These are phyloP conservation scores for Gymnogyps californianus DNA, from an alignment of 2,113 vertebrate genomes.

Conservation along the genomic window DNA sequence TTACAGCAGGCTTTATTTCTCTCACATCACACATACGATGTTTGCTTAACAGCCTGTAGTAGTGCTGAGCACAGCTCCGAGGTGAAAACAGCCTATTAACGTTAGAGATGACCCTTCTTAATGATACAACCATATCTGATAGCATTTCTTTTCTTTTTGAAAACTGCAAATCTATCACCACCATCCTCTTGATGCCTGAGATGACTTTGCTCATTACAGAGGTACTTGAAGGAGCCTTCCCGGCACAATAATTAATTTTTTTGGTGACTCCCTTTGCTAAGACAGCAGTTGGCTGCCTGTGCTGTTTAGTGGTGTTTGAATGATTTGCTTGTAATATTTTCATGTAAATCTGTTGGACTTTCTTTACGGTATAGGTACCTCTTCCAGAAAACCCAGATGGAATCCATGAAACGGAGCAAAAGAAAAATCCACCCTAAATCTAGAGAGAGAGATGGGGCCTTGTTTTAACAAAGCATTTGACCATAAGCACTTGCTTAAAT, in stretches of 20 bases:
- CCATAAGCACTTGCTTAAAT: slow-evolving; percentile 37
- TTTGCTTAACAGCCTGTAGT: neutral
- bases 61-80: neutral
- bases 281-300: slow-evolving; percentile 22
- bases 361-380: neutral
- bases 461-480: slow-evolving; percentile 33
- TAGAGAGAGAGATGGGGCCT: neutral
- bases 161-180: neutral
- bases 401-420: neutral
- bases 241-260: neutral
- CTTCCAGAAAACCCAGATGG: slow-evolving; percentile 52
- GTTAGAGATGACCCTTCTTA: neutral
- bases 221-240: neutral
- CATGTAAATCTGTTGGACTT: slow-evolving; percentile 7
- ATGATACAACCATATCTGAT: neutral
- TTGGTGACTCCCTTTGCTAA: neutral
- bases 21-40: neutral
- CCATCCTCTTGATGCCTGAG: neutral
- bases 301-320: neutral
- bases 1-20: neutral
- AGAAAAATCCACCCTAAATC: neutral
- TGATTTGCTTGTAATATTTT: slow-evolving; percentile 14
- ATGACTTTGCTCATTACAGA: neutral
- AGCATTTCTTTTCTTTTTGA: neutral
- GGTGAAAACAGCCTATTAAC: neutral